These are phyloP conservation scores for Sarcophilus harrisii DNA, from an alignment of 2,797 vertebrate genomes.

Conservation along the genomic window DNA sequence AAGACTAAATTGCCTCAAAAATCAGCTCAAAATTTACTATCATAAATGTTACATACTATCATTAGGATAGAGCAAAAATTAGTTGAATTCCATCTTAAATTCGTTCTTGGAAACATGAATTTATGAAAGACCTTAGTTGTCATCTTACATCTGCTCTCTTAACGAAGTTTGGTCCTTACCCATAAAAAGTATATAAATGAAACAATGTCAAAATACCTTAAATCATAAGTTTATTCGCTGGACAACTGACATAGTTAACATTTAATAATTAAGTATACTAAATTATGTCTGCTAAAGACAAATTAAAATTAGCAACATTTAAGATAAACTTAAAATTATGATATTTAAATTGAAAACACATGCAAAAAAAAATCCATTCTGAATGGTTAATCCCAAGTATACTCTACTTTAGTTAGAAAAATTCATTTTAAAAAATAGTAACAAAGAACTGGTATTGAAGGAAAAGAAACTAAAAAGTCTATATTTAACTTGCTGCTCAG, in stretches of 20 bases:
- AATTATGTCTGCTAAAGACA: neutral
- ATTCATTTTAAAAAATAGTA: constrained; percentile 78
- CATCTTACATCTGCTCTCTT: neutral
- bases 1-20: constrained; percentile 42
- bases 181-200: constrained; percentile 18
- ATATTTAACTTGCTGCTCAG: constrained; percentile 87
- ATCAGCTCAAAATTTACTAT: constrained; percentile 46
- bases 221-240: neutral
- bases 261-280: constrained; percentile 42
- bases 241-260: constrained; percentile 28
- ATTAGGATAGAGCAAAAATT: constrained; percentile 33
- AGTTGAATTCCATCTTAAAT: constrained; percentile 45
- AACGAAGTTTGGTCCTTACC: constrained; percentile 13
- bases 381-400: constrained; percentile 56
- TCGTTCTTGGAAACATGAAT: constrained; percentile 10
- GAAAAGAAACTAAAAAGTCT: constrained; percentile 83
- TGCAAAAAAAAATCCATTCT: constrained; percentile 57
- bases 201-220: neutral
- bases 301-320: neutral
- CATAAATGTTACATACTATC: constrained; percentile 27
- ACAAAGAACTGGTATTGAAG: constrained; percentile 83
- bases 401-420: constrained; percentile 72
- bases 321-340: constrained; percentile 47
- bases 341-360: constrained; percentile 43
- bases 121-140: neutral